Conservation (phyloP, 2,888 invertebrate species). For the Ctenicera cuprea region DNA sequence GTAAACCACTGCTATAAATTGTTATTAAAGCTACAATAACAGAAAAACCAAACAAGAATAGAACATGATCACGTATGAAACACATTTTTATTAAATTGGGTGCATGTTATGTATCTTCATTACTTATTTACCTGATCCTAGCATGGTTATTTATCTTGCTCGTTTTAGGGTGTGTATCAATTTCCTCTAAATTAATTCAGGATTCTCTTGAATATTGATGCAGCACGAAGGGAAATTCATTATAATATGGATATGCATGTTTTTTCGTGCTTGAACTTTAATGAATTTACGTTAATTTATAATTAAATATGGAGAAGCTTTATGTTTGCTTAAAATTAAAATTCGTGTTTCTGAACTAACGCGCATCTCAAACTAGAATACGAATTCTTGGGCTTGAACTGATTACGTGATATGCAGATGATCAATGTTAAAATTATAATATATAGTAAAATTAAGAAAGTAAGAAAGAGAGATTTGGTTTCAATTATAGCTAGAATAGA, state of each 20-base stretch:
- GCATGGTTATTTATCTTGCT: slow-evolving; percentile 12
- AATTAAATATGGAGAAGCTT: too few species aligned
- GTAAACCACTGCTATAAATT: neutral
- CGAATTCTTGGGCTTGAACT: too few species aligned
- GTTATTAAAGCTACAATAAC: neutral
- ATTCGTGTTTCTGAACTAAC: too few species aligned
- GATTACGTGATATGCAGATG: too few species aligned
- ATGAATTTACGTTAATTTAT: too few species aligned
- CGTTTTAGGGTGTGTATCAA: slow-evolving; percentile 14
- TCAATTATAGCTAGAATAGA: too few species aligned
- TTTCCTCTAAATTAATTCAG: neutral
- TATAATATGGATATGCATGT: neutral
- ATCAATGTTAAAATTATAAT: too few species aligned
- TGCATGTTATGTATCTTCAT: neutral
- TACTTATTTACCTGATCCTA: neutral
- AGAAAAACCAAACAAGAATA: neutral
- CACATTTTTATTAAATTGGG: neutral
- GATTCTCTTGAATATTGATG: neutral
- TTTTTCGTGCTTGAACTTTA: too few species aligned
- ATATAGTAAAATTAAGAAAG: too few species aligned
- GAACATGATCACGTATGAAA: slow-evolving; percentile 4
- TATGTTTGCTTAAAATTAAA: too few species aligned
- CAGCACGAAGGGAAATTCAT: neutral
- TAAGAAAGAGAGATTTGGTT: too few species aligned
- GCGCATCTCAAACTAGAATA: too few species aligned